Conservation (phyloP, 2,113 vertebrate genomes). For the Actenoides lindsayi region DNA sequence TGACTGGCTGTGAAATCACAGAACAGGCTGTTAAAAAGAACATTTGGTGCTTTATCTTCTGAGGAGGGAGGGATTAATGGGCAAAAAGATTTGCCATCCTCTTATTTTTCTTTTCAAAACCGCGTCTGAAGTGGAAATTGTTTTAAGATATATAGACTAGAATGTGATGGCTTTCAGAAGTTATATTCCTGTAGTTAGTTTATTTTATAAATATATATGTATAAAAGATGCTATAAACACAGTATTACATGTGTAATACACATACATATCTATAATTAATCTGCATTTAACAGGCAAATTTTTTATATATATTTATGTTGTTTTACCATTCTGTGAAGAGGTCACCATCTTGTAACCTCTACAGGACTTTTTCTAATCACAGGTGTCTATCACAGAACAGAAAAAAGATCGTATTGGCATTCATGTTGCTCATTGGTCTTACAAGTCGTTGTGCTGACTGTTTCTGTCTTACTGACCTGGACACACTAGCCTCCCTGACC, state of each 20-base stretch:
- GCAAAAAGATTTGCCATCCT: not conserved
- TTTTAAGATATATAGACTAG: not conserved
- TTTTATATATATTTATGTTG: too few relatives aligned
- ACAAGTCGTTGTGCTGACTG: rapidly evolving
- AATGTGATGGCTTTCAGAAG: not conserved
- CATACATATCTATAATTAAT: not conserved
- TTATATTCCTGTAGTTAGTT: not conserved
- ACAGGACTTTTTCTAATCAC: not conserved
- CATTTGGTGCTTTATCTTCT: not conserved
- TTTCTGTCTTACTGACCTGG: not conserved
- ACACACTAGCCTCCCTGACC: not conserved
- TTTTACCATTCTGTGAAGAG: not conserved
- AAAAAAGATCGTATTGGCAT: not conserved
- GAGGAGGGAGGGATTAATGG: not conserved
- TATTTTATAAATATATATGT: not conserved
- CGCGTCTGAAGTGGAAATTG: not conserved
- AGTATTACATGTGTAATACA: not conserved
- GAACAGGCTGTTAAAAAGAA: not conserved
- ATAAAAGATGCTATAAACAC: not conserved
- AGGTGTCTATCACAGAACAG: not conserved
- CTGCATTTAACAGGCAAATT: not conserved
- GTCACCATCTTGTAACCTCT: not conserved
- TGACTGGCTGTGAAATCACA: not conserved
- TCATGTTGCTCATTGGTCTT: not conserved
- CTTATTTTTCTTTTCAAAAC: not conserved